Evolutionary conservation across 1,140 invertebrate species (phyloP).

Genomic region (Varroa destructor): DNA sequence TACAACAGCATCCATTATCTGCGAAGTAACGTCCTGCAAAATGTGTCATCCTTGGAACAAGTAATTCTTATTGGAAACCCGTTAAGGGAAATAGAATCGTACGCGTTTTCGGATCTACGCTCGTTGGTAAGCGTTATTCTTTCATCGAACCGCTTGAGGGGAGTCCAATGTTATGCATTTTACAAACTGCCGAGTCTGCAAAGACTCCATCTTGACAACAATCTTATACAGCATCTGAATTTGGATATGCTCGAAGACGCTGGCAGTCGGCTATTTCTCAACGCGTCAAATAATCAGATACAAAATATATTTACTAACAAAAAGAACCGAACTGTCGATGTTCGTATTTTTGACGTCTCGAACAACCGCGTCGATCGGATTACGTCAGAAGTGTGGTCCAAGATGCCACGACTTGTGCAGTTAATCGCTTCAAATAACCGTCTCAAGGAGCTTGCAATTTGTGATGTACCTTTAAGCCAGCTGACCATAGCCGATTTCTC

Average conservation of each 20-base stretch:
- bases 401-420: constrained; percentile 19
- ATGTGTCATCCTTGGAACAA: constrained; percentile 16
- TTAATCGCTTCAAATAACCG: constrained; percentile 11
- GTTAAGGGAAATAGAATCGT: constrained; percentile 2
- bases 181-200: constrained; percentile 19
- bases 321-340: constrained; percentile 6
- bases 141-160: constrained; percentile 9
- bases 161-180: constrained; percentile 1
- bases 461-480: background rate
- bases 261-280: constrained; percentile 10
- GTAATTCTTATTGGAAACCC: constrained; percentile 24
- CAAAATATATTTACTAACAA: constrained; percentile 2
- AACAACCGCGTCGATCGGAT: constrained; percentile 17
- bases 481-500: constrained; percentile 23
- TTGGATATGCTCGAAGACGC: constrained; percentile 4
- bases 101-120: constrained; percentile 4
- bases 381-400: background rate
- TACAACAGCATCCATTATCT: constrained; percentile 27
- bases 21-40: background rate
- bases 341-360: constrained; percentile 7
- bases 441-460: background rate
- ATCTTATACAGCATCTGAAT: constrained; percentile 24
- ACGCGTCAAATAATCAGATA: constrained; percentile 21
- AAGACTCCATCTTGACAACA: constrained; percentile 16
- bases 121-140: constrained; percentile 5